These are phyloP conservation scores for Dusona sp. DNA, from an alignment of 2,888 invertebrate species.

Conservation along the genomic window DNA sequence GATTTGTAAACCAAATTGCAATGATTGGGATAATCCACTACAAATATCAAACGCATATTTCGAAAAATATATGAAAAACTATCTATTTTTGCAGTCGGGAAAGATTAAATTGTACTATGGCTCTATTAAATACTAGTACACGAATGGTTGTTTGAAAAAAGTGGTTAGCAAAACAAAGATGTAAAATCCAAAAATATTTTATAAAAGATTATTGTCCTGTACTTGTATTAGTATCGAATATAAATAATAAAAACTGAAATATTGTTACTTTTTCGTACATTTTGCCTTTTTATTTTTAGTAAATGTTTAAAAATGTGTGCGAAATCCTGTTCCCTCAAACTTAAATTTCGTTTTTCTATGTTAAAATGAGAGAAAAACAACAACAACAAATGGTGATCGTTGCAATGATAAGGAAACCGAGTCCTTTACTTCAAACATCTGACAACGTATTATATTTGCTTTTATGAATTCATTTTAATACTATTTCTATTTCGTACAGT, in stretches of 20 bases:
- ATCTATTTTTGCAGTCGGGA: neutral
- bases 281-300: neutral
- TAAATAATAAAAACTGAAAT: slow-evolving; percentile 43
- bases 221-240: slow-evolving; percentile 49
- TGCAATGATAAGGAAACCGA: neutral
- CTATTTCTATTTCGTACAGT: slow-evolving; percentile 15
- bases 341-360: neutral
- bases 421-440: neutral
- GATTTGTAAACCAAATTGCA: neutral
- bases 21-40: neutral
- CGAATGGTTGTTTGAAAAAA: slow-evolving; percentile 1
- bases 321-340: neutral
- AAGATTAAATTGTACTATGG: slow-evolving; percentile 7
- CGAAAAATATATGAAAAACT: neutral
- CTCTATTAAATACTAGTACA: neutral
- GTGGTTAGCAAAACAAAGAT: slow-evolving; percentile 15
- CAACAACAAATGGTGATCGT: neutral
- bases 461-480: slow-evolving; percentile 14
- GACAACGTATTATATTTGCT: neutral
- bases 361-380: neutral
- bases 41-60: neutral
- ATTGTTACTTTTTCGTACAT: slow-evolving; percentile 10
- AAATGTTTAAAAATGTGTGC: neutral
- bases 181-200: slow-evolving; percentile 53
- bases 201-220: slow-evolving; percentile 49